These are phyloP conservation scores for Typhlichthys eigenmanni DNA, from an alignment of 2,797 vertebrate species.

Conservation along the genomic window DNA sequence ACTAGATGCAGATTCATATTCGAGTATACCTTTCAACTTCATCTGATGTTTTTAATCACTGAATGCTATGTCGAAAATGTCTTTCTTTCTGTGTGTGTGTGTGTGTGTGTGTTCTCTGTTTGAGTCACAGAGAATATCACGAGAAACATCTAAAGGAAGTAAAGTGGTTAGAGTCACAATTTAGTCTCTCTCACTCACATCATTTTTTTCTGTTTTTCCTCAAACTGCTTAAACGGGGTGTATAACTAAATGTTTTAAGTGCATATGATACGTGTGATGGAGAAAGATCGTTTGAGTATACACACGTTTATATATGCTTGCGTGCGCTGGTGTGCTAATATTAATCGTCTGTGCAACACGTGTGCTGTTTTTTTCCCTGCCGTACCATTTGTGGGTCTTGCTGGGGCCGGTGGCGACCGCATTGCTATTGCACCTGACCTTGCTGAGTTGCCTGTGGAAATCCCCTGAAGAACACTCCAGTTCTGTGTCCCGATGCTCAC, in stretches of 20 bases:
- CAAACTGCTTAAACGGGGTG: neutral
- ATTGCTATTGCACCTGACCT: slow-evolving; percentile 72
- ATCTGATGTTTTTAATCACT: slow-evolving; percentile 17
- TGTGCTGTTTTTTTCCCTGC: neutral
- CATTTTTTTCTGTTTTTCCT: neutral
- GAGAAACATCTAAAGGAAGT: slow-evolving; percentile 73
- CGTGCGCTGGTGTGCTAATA: slow-evolving; percentile 6
- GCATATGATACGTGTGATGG: neutral
- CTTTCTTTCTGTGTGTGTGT: slow-evolving; percentile 5
- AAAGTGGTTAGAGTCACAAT: slow-evolving; percentile 73
- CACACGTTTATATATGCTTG: slow-evolving; percentile 3
- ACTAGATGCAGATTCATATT: too few species aligned
- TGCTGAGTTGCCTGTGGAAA: slow-evolving; percentile 74
- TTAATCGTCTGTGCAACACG: slow-evolving; percentile 19
- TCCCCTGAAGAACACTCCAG: slow-evolving; percentile 60
- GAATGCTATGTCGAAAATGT: slow-evolving; percentile 24
- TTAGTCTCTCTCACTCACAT: slow-evolving; percentile 68
- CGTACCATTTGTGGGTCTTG: slow-evolving; percentile 8
- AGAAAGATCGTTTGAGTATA: neutral
- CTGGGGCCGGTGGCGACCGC: slow-evolving; percentile 53
- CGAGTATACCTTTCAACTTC: neutral
- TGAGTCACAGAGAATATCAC: slow-evolving; percentile 54
- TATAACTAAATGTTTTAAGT: neutral
- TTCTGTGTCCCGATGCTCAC: slow-evolving; percentile 25
- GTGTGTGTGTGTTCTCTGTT: slow-evolving; percentile 34